These are phyloP conservation scores for Rhadinocentrus ornatus DNA, from an alignment of 2,797 vertebrate genomes.

Conservation along the genomic window DNA sequence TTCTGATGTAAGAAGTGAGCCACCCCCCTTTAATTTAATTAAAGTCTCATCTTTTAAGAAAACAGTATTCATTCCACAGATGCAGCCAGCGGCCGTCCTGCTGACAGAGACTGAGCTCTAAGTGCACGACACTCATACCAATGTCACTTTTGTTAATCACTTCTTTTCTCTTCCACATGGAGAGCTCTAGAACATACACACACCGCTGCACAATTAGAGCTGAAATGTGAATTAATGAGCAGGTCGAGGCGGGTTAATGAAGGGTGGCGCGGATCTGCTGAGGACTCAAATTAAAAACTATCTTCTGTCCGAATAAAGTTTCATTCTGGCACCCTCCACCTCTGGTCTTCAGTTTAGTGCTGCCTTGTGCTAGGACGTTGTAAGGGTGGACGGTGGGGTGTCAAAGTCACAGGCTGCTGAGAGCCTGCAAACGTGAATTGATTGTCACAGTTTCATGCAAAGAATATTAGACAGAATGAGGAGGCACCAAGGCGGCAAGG, in stretches of 20 bases:
- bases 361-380: slow-evolving; percentile 6
- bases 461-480: slow-evolving; percentile 2
- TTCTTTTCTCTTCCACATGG: slow-evolving; percentile 21
- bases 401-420: slow-evolving; percentile 5
- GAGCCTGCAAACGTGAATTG: slow-evolving; percentile 7
- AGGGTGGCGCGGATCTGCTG: slow-evolving; percentile 60
- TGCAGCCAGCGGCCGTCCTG: not conserved
- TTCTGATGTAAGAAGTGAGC: not conserved
- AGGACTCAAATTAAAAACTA: slow-evolving; percentile 64
- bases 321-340: slow-evolving; percentile 4
- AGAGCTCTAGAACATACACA: slow-evolving; percentile 34
- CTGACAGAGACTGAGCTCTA: slow-evolving; percentile 14
- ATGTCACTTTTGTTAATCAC: slow-evolving; percentile 37
- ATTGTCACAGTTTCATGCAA: slow-evolving; percentile 5
- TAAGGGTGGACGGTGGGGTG: not conserved
- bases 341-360: slow-evolving; percentile 5
- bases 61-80: slow-evolving; percentile 5
- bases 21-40: slow-evolving; percentile 22
- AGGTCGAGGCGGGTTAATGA: slow-evolving; percentile 65
- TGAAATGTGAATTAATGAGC: slow-evolving; percentile 66
- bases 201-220: slow-evolving; percentile 57
- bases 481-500: not conserved
- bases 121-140: slow-evolving; percentile 4
- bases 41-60: slow-evolving; percentile 21
- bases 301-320: slow-evolving; percentile 35